phyloP scores from a whole-genome alignment of 2,888 invertebrate species.

The Syritta pipiens region DNA sequence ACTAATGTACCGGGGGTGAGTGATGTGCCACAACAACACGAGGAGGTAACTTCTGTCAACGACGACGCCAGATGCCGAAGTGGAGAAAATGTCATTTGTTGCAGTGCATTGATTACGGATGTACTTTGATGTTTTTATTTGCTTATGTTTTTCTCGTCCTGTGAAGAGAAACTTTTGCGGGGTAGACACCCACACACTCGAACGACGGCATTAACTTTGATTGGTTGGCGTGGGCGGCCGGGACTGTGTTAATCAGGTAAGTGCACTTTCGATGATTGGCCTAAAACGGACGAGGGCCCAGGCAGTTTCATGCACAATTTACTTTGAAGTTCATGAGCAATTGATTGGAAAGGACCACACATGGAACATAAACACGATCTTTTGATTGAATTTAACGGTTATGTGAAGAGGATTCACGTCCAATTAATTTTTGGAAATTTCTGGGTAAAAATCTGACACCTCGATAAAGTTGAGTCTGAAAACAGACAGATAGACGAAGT shows the following conservation, averaged over 20 bases:
- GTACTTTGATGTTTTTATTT: constrained; percentile 56
- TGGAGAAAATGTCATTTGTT: constrained; percentile 46
- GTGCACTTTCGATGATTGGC: constrained; percentile 64
- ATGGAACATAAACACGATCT: no score
- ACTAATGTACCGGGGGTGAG: constrained; percentile 57
- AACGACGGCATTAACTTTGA: constrained; percentile 44
- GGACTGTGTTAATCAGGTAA: constrained; percentile 59
- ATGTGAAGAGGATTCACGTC: no score
- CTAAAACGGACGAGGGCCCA: constrained; percentile 21
- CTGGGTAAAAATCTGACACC: no score
- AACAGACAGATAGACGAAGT: no score
- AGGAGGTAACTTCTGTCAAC: constrained; percentile 21
- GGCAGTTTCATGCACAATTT: constrained; percentile 30
- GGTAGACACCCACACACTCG: background rate
- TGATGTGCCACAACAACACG: constrained; percentile 12
- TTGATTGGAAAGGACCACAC: no score
- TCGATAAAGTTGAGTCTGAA: no score
- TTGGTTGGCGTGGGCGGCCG: constrained; percentile 30
- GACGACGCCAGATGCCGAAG: background rate
- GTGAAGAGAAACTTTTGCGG: background rate
- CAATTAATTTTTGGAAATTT: no score
- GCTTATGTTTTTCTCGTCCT: constrained; percentile 24
- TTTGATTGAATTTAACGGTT: no score
- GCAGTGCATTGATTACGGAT: constrained; percentile 58
- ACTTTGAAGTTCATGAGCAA: constrained; percentile 30